Evolutionary conservation across 2,797 vertebrate genomes (phyloP), one percentile per base, ranked within the genome.

Genomic region (Botia kubotai): DNA sequence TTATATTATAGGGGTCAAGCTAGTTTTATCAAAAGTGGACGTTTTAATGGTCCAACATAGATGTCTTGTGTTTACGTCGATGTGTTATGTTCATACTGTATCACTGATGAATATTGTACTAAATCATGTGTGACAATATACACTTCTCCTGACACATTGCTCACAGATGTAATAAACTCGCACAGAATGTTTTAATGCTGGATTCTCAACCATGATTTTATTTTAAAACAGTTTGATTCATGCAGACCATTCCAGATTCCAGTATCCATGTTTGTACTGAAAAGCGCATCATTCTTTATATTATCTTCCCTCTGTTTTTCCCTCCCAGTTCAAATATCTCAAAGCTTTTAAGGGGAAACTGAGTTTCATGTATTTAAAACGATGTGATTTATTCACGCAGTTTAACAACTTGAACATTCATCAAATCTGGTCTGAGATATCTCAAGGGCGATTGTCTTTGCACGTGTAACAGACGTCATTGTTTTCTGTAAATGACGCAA

Each of bases 31-130:
- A 91, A 91, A 92, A 90, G 91, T 87, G 93, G 92, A 91, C 84
- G 90, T 95, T 95, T 96, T 94, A 94, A 91, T 92, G 91, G 91
- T 94, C 91, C 91, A 89, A 91, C 92, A 90, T 93, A 92, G 92
- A 93, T 91, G 95, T 96, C 94, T 93, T 89, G 93, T 96, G 95
- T 95, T 95, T 92, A 95, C 94, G 93, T 96, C 85, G 88, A 84
- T 94, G 95, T 97, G 94, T 96, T 97, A 95, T 93, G 88, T 92
- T 92, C 95, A 91, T 94, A 92, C 94, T 90, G 93, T 93, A 92
- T 94, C 94, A 92, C 95, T 89, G 88, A 93, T 95, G 94, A 94
- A 94, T 94, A 96, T 96, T 94, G 95, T 96, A 93, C 92, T 92
- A 93, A 93, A 90, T 91, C 92, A 93, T 91, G 92, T 83, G 63